Base-by-base conservation (phyloP, 2,888 invertebrate species). In the Nemotelus nigrinus region DNA sequence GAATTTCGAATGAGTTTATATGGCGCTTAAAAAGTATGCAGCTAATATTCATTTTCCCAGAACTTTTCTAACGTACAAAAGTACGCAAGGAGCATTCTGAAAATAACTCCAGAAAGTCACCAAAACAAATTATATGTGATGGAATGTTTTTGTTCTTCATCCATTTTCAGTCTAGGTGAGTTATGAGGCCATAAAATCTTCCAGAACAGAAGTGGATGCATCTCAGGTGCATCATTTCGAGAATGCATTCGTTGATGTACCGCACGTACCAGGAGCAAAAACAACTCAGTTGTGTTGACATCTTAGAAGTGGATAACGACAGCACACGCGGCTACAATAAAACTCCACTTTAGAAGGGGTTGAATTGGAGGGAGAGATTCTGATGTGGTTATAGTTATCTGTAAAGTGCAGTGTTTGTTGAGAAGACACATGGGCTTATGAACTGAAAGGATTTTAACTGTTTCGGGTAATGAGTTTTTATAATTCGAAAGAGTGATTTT, bases 401-500 rank as follows among this genome's bases (percentile, higher is more conserved):
- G 25, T 25, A 25, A 25, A 25, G 25, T 25, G 25, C 25, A 25
- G 25, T 25, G 25, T 25, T 25, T 25, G 25, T 25, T 25, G 25
- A 25, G 25, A 25, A 25, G 25, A 25, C 25, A 25, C 25, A 25
- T 25, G 25, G 25, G 25, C 1, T 25, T 25, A 25, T 25, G 25
- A 63, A 63, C 63, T 57, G 60, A 63, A 10, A 60, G 63, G 63
- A 39, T 74, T 74, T 47, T 48, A 74, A 72, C 48, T 63, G 60
- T 60, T 74, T 60, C 48, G 48, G 74, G 63, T 65, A 76, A 76
- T 76, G 64, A 76, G 65, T 76, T 67, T 67, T 44, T 53, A 67
- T 68, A 77, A 77, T 77, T 68, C 63, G 57, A 68, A 74, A 63
- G 44, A 60, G 70, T 50, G 63, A 70, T 70, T 60, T 77, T 68